Base-by-base conservation (phyloP, 2,797 vertebrate genomes). In the Onychomys torridus region DNA sequence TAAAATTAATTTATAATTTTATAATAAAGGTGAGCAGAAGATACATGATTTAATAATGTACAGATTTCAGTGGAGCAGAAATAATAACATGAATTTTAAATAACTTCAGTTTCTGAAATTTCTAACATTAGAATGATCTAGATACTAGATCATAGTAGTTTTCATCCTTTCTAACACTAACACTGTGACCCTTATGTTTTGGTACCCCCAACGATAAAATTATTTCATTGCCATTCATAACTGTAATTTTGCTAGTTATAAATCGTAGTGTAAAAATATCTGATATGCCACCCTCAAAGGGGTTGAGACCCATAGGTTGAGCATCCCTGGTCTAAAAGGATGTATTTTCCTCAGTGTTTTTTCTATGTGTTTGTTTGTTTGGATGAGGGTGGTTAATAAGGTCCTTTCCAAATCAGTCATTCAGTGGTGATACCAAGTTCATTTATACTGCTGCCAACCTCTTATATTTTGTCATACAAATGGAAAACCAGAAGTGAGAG, bases 1-100 rank as follows among this genome's bases (percentile, higher is more conserved):
- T 93, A 91, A 91, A 95, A 59, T 94, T 57, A 92, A 79, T 49
- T 90, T 43, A 77, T 87, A 43, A 87, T 94, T 96, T 96, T 67
- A 59, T 85, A 77, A 67, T 57, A 86, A 92, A 89, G 34, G 0
- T 93, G 84, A 93, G 14, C 13, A 84, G 49, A 76, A 79, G 37
- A 40, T 75, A 76, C 13, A 43, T 78, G 81, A 84, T 37, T 90
- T 95, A 93, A 52, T 95, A 93, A 55, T 77, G 59, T 90, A 40
- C 69, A 93, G 40, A 71, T 82, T n/a, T 86, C 59, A 89, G 43
- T 81, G 3, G 63, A 89, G 13, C n/a, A 97, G 63, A 95, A 96
- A 89, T 52, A 91, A 86, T 52, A 37, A 73, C 43, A 10, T 94
- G 37, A 89, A 84, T 91, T 93, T 96, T 87, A 97, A 93, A 73